Evolutionary conservation across 2,888 invertebrate genomes (phyloP).

Genomic region (Ptycholaimellus sp.): DNA sequence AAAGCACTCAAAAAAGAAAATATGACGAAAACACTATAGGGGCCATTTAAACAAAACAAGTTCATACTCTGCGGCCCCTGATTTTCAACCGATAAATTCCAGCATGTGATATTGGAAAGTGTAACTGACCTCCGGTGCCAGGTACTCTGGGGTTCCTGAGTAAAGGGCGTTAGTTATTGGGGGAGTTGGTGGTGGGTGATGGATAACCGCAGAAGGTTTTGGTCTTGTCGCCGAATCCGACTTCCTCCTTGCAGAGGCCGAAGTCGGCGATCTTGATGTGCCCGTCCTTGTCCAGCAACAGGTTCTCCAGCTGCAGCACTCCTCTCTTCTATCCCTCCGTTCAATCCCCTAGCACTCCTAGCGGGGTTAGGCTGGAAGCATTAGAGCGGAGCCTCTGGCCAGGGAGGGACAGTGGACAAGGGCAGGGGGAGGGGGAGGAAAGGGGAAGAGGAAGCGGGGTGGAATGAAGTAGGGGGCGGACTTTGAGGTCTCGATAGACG

Average conservation of each 20-base stretch:
- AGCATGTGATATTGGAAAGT: too few species aligned
- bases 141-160: slow-evolving; percentile 72
- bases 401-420: background rate
- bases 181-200: too few species aligned
- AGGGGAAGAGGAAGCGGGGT: too few species aligned
- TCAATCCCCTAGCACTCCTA: background rate
- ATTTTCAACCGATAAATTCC: too few species aligned
- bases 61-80: too few species aligned
- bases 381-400: background rate
- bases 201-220: slow-evolving; percentile 34
- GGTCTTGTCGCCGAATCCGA: slow-evolving; percentile 55
- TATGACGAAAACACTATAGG: too few species aligned
- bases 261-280: slow-evolving; percentile 99
- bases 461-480: too few species aligned
- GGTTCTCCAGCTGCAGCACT: slow-evolving; percentile 61
- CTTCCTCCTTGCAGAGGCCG: slow-evolving; percentile 97
- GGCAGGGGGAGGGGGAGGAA: too few species aligned
- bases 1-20: too few species aligned
- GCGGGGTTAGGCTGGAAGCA: background rate
- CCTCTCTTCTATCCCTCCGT: background rate
- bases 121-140: slow-evolving; percentile 55
- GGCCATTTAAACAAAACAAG: too few species aligned
- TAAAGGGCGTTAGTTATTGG: too few species aligned
- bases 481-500: slow-evolving; percentile 88
- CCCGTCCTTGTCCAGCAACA: slow-evolving; percentile 87